Percentiles rank a stretch among this genome's conserved stretches.
Evolutionary conservation across 2,797 vertebrate genomes (phyloP).

Genomic region (Enteromius paludinosus): DNA sequence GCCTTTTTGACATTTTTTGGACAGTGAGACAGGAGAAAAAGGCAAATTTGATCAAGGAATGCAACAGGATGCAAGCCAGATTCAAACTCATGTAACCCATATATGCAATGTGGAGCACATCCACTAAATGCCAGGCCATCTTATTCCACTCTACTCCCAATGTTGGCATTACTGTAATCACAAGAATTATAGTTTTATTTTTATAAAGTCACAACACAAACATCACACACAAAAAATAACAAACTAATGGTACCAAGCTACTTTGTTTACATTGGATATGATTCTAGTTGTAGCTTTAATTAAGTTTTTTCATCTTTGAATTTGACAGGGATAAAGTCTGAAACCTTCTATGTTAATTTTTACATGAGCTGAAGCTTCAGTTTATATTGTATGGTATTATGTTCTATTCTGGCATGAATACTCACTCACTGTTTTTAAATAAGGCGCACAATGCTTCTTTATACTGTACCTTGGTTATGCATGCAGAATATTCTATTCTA

Average conservation of each 20-base stretch:
- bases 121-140: neutral
- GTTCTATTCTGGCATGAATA: neutral
- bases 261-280: neutral
- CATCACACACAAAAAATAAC: too few species aligned
- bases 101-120: neutral
- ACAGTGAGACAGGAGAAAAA: neutral
- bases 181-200: neutral
- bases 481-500: too few species aligned
- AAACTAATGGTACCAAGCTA: neutral
- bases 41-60: neutral
- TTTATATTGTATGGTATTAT: constrained; percentile 2
- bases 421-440: neutral
- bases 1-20: neutral
- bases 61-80: neutral
- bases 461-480: too few species aligned
- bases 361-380: neutral
- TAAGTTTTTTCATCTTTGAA: neutral
- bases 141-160: neutral
- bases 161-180: neutral
- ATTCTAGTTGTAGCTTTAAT: neutral
- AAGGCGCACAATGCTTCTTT: neutral
- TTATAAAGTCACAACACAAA: neutral
- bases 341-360: neutral
- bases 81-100: neutral
- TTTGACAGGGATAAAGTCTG: neutral